A percentile compares a stretch with the other conserved stretches of the same genome.
Conservation (phyloP, 23 tunicate species). For the Clavelina lepadiformis region DNA sequence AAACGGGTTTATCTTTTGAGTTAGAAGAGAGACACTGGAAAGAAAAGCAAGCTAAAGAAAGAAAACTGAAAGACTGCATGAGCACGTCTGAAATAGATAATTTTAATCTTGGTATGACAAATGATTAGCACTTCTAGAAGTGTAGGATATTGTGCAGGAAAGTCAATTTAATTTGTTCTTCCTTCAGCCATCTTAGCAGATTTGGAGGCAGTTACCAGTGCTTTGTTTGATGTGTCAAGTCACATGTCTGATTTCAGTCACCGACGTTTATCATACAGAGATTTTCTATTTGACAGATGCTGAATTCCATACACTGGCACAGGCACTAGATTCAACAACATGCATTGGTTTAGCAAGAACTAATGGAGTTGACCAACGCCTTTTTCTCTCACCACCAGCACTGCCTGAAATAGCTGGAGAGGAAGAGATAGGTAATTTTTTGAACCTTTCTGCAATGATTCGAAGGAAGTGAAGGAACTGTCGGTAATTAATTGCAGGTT, state of each 20-base stretch:
- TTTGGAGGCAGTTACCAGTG: no score
- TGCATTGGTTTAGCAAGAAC: conserved; percentile 51
- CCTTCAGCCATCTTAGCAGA: no score
- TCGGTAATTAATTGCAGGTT: not conserved
- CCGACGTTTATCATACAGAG: no score
- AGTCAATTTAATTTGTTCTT: no score
- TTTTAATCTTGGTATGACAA: conserved; percentile 20
- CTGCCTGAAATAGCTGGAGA: conserved; percentile 6
- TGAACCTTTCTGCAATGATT: not conserved
- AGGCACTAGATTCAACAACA: conserved; percentile 35
- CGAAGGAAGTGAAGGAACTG: not conserved
- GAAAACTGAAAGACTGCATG: not conserved
- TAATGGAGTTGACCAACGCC: conserved; percentile 25
- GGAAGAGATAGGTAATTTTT: conserved; percentile 3
- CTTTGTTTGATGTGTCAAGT: no score
- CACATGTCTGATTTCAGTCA: no score
- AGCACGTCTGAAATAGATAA: conserved; percentile 1
- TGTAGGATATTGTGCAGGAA: no score
- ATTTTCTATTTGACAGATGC: conserved; percentile 42
- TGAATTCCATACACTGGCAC: conserved; percentile 50
- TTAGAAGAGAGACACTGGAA: conserved; percentile 15
- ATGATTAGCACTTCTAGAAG: no score
- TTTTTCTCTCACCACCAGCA: conserved; percentile 56
- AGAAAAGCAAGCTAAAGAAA: not conserved
- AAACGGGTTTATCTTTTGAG: no score